Evolutionary conservation across 2,888 invertebrate species (phyloP), one percentile per base, ranked within the genome.

Genomic region (Acanthopleura granulata): DNA sequence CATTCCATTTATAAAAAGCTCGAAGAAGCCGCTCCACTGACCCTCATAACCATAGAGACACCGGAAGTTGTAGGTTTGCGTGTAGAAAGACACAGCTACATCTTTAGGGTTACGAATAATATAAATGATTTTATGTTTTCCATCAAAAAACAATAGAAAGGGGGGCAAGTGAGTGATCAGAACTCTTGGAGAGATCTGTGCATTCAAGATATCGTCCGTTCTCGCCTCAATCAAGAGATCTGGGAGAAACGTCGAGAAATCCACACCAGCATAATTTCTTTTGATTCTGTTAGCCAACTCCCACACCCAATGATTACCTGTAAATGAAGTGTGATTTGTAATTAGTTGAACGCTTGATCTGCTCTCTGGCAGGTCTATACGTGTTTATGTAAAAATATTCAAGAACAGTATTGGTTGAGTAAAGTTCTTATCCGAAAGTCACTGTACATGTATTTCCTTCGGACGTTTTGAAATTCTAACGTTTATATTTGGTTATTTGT

Each of bases 111-210:
- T 80, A 16, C 80, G 70, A 16, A 72, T 72, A 12, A 80, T 62
- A 57, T 77, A 77, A 30, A 78, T 57, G 9, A 78, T 71, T 49
- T 80, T 80, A 16, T 74, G 18, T 29, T 75, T 72, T 15, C 75
- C 75, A 3, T 73, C 72, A n/a, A 72, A 62, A 15, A 76, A 80
- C 27, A 82, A 75, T 57, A 76, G 71, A 15, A 62, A 49, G n/a
- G 76, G 75, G 22, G 75, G 79, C 1, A 82, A 72, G 69, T 82
- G 82, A 0, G 81, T 78, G 71, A 78, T 80, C 22, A 82, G 72
- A 0, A 80, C 76, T 4, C 82, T 72, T 16, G 82, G 82, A 0
- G 79, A 78, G 29, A 62, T 74, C 27, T 78, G 61, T 27, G 40
- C 62, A 30, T 79, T 74, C 40, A 80, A 57, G 11, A 74, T 50